Evolutionary conservation across 2,797 vertebrate genomes (phyloP), one percentile per base, ranked within the genome.

Genomic region (Muraenolepis orangiensis): DNA sequence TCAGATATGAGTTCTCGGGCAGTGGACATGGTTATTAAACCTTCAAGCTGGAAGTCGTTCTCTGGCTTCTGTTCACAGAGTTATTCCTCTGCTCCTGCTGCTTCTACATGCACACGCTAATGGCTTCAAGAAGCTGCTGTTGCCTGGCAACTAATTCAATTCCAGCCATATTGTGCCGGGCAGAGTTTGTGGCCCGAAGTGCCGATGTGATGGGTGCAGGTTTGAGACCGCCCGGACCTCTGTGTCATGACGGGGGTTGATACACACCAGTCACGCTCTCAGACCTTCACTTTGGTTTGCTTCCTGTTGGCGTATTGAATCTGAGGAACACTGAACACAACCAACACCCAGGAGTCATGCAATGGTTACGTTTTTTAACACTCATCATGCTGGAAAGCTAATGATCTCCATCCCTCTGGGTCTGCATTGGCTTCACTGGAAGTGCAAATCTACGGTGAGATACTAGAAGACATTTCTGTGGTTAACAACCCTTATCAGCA

Each of bases 61-160:
- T 81, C 83, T 78, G 78, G 79, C 83, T 73, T 88, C 81, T 88
- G 89, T 87, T 89, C 89, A 87, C 86, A 85, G 82, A 73, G 40
- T 84, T 80, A 84, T 77, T 76, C 81, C 82, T 84, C 81, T 82
- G 83, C 83, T 84, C 85, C 81, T 78, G 81, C 81, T 81, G 84
- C n/a, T 84, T 87, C 86, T 84, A 82, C 81, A 81, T 80, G 78
- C 82, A 73, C 86, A 73, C 83, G 82, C 81, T 88, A 83, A 88
- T 87, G 85, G 70, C 80, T 83, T 86, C 87, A 91, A 89, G 87
- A 88, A 87, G 80, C 82, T 70, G 73, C 76, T 1, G 84, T 87
- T 89, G 85, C 87, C 75, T 23, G 79, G 88, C 84, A 87, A 87
- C 89, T 80, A 83, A 87, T 76, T 76, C 74, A 82, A 85, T 82